These are phyloP conservation scores for Platyura marginata DNA, from an alignment of 1,140 invertebrate genomes.

Conservation along the genomic window DNA sequence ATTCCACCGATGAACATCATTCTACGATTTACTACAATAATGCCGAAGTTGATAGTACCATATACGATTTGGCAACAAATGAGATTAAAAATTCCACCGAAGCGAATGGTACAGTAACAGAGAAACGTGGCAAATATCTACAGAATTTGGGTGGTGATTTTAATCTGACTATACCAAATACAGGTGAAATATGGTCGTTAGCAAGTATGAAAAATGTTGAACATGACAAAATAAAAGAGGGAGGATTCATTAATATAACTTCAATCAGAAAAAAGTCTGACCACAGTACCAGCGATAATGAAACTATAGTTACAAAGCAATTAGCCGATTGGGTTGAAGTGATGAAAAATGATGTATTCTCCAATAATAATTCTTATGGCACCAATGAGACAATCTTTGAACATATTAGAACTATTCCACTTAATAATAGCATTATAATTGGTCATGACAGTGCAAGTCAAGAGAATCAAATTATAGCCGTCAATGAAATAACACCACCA, in stretches of 20 bases:
- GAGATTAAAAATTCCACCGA: not conserved
- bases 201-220: conserved; percentile 1
- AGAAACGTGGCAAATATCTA: not conserved
- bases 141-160: not conserved
- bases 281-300: not conserved
- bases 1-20: not conserved
- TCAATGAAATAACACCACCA: not conserved
- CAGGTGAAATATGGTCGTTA: conserved; percentile 1
- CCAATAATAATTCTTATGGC: not conserved
- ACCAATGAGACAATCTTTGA: not conserved
- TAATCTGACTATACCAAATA: not conserved
- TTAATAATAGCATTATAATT: not conserved
- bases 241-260: not conserved
- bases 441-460: not conserved
- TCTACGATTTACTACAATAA: not conserved
- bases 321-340: not conserved
- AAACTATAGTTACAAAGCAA: not conserved
- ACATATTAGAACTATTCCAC: not conserved
- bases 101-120: not conserved
- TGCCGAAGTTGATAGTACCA: not conserved
- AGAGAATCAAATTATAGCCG: conserved; percentile 1
- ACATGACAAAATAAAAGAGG: not conserved
- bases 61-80: not conserved
- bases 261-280: not conserved
- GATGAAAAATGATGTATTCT: not conserved